Evolutionary conservation across 2,888 invertebrate species (phyloP).

Genomic region (Camptogramma bilineatum): DNA sequence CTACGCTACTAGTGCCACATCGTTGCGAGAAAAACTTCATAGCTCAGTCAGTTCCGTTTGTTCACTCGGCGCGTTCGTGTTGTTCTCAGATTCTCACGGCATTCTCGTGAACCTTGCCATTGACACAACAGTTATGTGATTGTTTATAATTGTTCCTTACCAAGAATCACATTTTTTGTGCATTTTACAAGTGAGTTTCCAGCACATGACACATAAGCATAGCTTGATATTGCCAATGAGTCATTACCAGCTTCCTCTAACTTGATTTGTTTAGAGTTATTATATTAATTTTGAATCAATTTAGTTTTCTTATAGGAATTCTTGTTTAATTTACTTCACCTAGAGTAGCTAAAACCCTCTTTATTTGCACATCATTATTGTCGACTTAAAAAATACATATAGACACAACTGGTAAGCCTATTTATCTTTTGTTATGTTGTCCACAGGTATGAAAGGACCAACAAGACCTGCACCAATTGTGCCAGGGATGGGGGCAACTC

Average conservation of each 20-base stretch:
- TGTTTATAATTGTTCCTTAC: slow-evolving; percentile 35
- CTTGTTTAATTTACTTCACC: neutral
- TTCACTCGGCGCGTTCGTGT: slow-evolving; percentile 20
- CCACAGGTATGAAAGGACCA: slow-evolving; percentile 86
- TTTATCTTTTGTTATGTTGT: slow-evolving; percentile 23
- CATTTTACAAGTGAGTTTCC: slow-evolving; percentile 37
- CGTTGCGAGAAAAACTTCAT: slow-evolving; percentile 10
- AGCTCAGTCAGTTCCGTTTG: slow-evolving; percentile 23
- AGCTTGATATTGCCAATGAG: slow-evolving; percentile 32
- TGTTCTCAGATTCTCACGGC: slow-evolving; percentile 33
- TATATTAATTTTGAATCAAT: slow-evolving; percentile 12
- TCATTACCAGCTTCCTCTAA: slow-evolving; percentile 33
- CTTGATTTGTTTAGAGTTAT: slow-evolving; percentile 12
- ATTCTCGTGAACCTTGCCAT: slow-evolving; percentile 43
- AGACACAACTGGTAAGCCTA: neutral
- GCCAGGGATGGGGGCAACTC: slow-evolving; percentile 68
- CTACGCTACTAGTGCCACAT: slow-evolving; percentile 26
- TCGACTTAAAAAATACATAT: neutral
- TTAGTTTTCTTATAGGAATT: neutral
- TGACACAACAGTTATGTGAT: slow-evolving; percentile 45
- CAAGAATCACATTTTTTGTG: slow-evolving; percentile 24
- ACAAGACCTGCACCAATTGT: slow-evolving; percentile 85
- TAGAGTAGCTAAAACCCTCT: too few species aligned
- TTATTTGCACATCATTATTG: neutral
- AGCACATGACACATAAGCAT: slow-evolving; percentile 9